Base-by-base conservation (phyloP, 2,888 invertebrate genomes). In the Chymomyza caudatula region DNA sequence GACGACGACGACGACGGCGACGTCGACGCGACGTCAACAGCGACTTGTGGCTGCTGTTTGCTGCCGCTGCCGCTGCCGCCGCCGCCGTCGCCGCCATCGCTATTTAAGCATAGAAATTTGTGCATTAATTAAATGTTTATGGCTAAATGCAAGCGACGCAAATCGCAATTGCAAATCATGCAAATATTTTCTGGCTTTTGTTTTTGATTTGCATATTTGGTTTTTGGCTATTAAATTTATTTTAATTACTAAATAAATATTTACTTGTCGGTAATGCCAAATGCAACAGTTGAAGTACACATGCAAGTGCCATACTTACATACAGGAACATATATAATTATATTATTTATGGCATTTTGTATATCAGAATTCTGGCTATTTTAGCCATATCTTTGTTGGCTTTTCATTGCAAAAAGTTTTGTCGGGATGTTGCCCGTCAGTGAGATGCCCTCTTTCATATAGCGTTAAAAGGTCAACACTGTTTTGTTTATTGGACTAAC, bases 91-190 rank as follows among this genome's bases (percentile, higher is more conserved):
- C 15, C 3, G 44, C 22, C 23, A 23, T n/a, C 4, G 57, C 44
- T 15, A 20, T 58, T 60, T 42, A 25, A 58, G 51, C 57, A 29
- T 62, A 67, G 72, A 67, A 74, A 67, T 76, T 73, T 69, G 61
- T 69, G 73, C 72, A 76, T 81, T 84, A 84, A 84, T 85, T 78
- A 85, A 78, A 85, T 75, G 75, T 76, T 74, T 78, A 78, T 82
- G 80, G 78, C 77, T 56, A 63, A 70, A 70, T 70, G 71, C 70
- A 74, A 67, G 51, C 63, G 49, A 54, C 73, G 43, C 42, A 57
- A 19, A 47, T 19, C 57, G n/a, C 20, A 44, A 58, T 8, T 19
- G n/a, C 37, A 15, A 51, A 67, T 59, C 65, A 56, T 51, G 44
- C 17, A 29, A 60, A 62, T 53, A 47, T 47, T 17, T 37, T 37